Evolutionary conservation across 2,113 vertebrate genomes (phyloP).

Genomic region (Apaloderma vittatum): DNA sequence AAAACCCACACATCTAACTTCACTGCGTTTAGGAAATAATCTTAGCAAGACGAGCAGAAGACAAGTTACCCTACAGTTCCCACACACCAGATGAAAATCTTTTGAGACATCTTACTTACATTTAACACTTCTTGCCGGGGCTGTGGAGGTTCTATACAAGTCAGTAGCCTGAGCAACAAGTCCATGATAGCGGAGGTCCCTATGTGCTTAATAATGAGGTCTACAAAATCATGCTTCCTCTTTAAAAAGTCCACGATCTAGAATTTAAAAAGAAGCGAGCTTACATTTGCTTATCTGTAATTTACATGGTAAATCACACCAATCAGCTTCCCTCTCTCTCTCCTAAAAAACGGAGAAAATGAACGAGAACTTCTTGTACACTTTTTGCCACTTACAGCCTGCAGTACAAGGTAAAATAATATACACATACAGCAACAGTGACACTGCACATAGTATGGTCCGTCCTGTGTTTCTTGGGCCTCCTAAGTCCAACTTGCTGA

Average conservation of each 20-base stretch:
- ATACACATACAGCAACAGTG: fast-evolving
- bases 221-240: slow-evolving; percentile 95
- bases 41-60: background rate
- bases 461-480: background rate
- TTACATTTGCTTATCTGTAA: background rate
- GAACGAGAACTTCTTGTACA: background rate
- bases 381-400: background rate
- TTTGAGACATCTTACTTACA: slow-evolving; percentile 77
- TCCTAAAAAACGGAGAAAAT: background rate
- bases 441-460: too few species aligned
- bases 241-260: slow-evolving; percentile 97
- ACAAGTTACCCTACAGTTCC: background rate
- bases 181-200: slow-evolving; percentile 99
- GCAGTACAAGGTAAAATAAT: background rate
- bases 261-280: background rate
- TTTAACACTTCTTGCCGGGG: slow-evolving; percentile 95
- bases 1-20: background rate
- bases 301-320: background rate
- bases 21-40: background rate
- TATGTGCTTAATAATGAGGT: slow-evolving; percentile 97
- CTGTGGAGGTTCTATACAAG: slow-evolving; percentile 96
- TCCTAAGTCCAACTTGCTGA: background rate
- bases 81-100: fast-evolving
- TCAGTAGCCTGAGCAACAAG: slow-evolving; percentile 94
- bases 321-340: background rate